A percentile compares a stretch with the other conserved stretches of the same genome.
These are phyloP conservation scores for Orcinus orca DNA, from an alignment of 2,113 vertebrate genomes.

Conservation along the genomic window DNA sequence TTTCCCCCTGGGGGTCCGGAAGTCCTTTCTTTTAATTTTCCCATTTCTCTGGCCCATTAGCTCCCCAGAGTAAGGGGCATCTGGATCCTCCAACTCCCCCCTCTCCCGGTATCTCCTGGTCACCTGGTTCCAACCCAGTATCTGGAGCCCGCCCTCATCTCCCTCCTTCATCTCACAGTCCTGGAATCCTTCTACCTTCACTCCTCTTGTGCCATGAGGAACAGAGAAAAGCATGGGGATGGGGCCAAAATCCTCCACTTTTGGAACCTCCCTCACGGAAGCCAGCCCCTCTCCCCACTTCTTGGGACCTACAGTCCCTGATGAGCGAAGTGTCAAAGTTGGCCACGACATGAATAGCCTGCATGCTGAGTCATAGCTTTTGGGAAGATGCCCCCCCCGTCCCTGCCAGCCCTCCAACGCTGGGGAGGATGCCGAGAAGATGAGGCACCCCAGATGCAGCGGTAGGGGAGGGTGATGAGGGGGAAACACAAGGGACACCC, in stretches of 20 bases:
- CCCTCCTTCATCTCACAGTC: background rate
- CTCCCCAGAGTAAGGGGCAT: background rate
- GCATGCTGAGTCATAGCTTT: constrained; percentile 67
- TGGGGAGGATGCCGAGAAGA: background rate
- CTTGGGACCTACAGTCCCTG: constrained; percentile 51
- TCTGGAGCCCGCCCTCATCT: background rate
- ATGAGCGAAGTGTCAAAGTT: constrained; percentile 74
- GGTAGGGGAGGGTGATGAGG: accelerated
- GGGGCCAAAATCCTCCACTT: background rate
- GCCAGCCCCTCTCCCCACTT: background rate
- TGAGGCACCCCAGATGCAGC: background rate
- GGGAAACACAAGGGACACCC: background rate
- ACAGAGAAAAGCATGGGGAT: background rate
- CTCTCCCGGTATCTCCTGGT: background rate
- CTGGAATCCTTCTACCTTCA: background rate
- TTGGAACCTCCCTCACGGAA: background rate
- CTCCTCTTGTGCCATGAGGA: background rate
- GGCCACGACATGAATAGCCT: constrained; percentile 53
- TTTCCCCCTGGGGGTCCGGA: background rate
- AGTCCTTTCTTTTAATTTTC: background rate
- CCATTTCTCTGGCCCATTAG: background rate
- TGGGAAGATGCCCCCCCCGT: constrained; percentile 32
- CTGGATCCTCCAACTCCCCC: background rate
- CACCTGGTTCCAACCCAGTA: background rate
- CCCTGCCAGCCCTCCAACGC: constrained; percentile 9